phyloP scores from a whole-genome alignment of 1,140 invertebrate genomes.

The Anadara kagoshimensis region DNA sequence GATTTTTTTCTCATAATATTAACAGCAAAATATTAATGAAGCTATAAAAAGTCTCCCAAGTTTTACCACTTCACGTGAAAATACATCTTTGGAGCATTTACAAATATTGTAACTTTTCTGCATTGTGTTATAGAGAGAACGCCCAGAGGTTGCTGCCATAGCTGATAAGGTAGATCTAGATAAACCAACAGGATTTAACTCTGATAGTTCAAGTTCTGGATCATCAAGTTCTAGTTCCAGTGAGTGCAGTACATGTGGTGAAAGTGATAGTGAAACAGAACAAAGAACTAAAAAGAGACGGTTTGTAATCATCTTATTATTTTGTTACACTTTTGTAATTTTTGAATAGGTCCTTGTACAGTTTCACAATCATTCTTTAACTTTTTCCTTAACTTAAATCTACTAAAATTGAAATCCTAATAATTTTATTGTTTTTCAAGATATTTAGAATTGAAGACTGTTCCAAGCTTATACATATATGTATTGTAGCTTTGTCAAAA shows the following conservation, averaged over 20 bases:
- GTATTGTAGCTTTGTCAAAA: too few species aligned
- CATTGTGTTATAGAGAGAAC: constrained; percentile 2
- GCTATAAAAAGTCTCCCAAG: too few species aligned
- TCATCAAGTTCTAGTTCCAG: constrained; percentile 86
- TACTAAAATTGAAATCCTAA: too few species aligned
- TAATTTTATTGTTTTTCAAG: background rate
- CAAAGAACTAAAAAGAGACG: constrained; percentile 46
- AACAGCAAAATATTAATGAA: too few species aligned
- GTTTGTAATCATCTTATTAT: background rate
- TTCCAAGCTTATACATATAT: too few species aligned
- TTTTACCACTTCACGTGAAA: too few species aligned
- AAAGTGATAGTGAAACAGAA: constrained; percentile 55
- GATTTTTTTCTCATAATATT: too few species aligned
- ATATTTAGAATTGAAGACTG: too few species aligned
- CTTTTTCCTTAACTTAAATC: too few species aligned
- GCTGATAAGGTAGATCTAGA: constrained; percentile 91
- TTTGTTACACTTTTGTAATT: too few species aligned
- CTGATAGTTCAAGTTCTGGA: constrained; percentile 94
- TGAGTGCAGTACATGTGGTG: constrained; percentile 59
- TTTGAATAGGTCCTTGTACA: constrained; percentile 1
- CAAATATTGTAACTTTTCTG: too few species aligned
- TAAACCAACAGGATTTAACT: constrained; percentile 91
- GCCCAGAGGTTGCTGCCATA: constrained; percentile 80
- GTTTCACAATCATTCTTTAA: background rate
- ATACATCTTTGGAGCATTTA: too few species aligned